A percentile compares a stretch with the other conserved stretches of the same genome.
phyloP scores from a whole-genome alignment of 2,797 vertebrate species.

The Danio albolineatus region DNA sequence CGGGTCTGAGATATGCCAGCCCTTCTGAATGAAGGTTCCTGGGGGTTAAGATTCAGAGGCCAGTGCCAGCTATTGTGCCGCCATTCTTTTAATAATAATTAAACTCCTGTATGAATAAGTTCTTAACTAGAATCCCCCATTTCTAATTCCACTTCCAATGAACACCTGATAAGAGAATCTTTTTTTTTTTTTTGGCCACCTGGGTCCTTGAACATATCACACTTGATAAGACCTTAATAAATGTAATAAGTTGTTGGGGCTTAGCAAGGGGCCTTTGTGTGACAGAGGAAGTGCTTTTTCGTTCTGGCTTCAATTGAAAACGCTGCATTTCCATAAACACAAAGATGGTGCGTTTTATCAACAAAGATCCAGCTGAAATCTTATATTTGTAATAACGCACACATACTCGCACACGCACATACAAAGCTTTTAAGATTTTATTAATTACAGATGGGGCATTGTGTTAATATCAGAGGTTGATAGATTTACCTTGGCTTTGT shows the following conservation, averaged over 20 bases:
- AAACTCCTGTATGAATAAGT: slow-evolving; percentile 96
- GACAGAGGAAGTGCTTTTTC: slow-evolving; percentile 58
- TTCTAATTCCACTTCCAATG: slow-evolving; percentile 89
- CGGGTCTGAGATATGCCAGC: slow-evolving; percentile 91
- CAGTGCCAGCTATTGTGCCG: slow-evolving; percentile 82
- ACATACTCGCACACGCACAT: neutral
- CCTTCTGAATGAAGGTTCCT: slow-evolving; percentile 94
- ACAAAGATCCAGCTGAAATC: slow-evolving; percentile 52
- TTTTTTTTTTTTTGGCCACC: slow-evolving; percentile 82
- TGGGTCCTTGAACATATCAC: slow-evolving; percentile 83
- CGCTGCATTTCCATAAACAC: slow-evolving; percentile 64
- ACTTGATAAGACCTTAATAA: slow-evolving; percentile 79
- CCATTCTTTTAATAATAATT: slow-evolving; percentile 99
- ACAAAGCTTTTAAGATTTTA: neutral
- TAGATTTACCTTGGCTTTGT: neutral
- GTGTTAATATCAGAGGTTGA: slow-evolving; percentile 21
- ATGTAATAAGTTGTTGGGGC: slow-evolving; percentile 73
- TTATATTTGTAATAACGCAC: slow-evolving; percentile 47
- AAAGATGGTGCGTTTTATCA: slow-evolving; percentile 63
- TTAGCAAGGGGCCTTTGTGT: slow-evolving; percentile 72
- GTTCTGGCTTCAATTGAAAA: slow-evolving; percentile 61
- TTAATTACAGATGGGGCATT: slow-evolving; percentile 43
- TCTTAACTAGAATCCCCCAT: slow-evolving; percentile 86
- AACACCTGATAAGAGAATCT: slow-evolving; percentile 92
- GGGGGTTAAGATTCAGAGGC: slow-evolving; percentile 92